Conservation (phyloP, 2,797 vertebrate species). For the Clarias fuscus region DNA sequence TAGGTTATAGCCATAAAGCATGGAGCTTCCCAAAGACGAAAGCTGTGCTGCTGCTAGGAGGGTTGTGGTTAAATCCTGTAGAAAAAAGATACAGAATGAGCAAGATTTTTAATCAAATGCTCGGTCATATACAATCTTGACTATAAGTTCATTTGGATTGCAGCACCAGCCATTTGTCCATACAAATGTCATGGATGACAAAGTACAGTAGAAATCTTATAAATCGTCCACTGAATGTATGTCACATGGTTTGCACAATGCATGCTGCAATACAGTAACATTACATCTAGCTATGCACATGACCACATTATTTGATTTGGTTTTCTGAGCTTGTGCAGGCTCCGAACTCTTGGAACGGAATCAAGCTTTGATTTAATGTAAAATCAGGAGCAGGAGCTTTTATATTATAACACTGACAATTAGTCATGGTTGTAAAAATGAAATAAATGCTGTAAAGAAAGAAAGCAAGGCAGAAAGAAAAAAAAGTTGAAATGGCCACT, state of each 20-base stretch:
- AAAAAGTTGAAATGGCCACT: not conserved
- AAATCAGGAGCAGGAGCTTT: not conserved
- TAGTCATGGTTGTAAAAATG: not conserved
- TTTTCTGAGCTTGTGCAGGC: slow-evolving; percentile 27
- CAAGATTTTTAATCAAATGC: no score
- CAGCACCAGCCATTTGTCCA: no score
- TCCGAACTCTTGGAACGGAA: slow-evolving; percentile 4
- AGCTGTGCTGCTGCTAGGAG: slow-evolving; percentile 82
- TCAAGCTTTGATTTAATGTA: slow-evolving; percentile 25
- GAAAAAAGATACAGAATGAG: slow-evolving; percentile 52
- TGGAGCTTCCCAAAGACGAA: slow-evolving; percentile 87
- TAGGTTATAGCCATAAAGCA: slow-evolving; percentile 89
- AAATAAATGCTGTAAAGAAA: not conserved
- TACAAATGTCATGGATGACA: not conserved
- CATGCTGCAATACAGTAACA: slow-evolving; percentile 9
- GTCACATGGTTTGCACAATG: slow-evolving; percentile 24
- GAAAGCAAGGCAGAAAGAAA: no score
- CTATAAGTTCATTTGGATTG: no score
- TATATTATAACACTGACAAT: slow-evolving; percentile 1
- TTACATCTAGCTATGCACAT: slow-evolving; percentile 40
- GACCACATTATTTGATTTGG: slow-evolving; percentile 40
- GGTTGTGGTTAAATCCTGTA: slow-evolving; percentile 77
- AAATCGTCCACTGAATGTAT: not conserved
- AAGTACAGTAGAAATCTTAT: not conserved
- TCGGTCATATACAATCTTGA: no score